Percentiles rank a stretch among this genome's conserved stretches.
Evolutionary conservation across 2,797 vertebrate species (phyloP).

Genomic region (Cebuella pygmaea): DNA sequence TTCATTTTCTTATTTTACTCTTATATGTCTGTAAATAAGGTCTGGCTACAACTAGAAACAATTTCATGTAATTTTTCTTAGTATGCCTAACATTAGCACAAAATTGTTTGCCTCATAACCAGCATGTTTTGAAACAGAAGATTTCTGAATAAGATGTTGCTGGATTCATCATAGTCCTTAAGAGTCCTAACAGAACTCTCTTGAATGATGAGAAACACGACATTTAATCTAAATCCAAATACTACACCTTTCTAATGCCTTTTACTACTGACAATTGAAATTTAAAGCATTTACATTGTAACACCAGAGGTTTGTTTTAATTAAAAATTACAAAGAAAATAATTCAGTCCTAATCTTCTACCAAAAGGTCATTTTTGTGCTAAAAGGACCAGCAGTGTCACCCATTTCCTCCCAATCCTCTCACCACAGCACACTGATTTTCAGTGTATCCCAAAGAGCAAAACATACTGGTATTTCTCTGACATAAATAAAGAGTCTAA

Average conservation of each 20-base stretch:
- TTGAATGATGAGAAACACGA: not conserved
- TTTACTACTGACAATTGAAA: not conserved
- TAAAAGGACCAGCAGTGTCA: not conserved
- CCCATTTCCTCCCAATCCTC: not conserved
- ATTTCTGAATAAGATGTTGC: not conserved
- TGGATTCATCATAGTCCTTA: not conserved
- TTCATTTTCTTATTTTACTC: not conserved
- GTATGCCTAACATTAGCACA: not conserved
- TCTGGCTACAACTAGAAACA: not conserved
- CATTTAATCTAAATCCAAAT: not conserved
- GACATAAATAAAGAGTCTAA: not conserved
- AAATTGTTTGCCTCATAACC: not conserved
- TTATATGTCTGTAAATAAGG: not conserved
- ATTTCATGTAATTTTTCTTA: not conserved
- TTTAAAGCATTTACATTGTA: not conserved
- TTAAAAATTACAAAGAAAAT: not conserved
- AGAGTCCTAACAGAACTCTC: not conserved
- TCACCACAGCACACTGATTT: not conserved
- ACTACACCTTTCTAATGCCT: not conserved
- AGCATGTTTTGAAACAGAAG: constrained; percentile 24
- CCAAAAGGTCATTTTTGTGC: not conserved
- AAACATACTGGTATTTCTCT: not conserved
- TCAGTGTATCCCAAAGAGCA: not conserved
- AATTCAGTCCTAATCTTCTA: not conserved
- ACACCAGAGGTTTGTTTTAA: not conserved